Evolutionary conservation across 2,797 vertebrate species (phyloP).

Genomic region (Acrossocheilus wenchowensis): DNA sequence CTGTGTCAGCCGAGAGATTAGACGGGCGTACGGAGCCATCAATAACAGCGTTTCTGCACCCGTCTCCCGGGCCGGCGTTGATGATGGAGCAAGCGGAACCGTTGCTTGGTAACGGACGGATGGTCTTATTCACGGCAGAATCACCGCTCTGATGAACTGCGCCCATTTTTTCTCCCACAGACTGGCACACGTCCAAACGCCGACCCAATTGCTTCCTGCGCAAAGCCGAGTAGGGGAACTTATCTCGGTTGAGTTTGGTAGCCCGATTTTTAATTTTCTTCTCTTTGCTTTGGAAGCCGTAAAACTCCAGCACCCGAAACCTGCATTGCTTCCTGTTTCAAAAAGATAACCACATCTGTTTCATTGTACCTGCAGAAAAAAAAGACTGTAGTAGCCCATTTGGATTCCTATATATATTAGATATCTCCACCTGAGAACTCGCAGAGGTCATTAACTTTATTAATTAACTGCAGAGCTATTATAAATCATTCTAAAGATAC

Average conservation of each 20-base stretch:
- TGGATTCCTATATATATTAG: background rate
- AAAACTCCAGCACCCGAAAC: background rate
- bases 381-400: background rate
- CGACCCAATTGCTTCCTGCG: slow-evolving; percentile 56
- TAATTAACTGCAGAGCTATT: background rate
- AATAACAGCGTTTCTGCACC: slow-evolving; percentile 63
- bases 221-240: slow-evolving; percentile 14
- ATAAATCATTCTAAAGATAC: slow-evolving; percentile 7
- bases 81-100: slow-evolving; percentile 70
- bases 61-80: slow-evolving; percentile 43
- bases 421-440: background rate
- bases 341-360: slow-evolving; percentile 10
- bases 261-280: background rate
- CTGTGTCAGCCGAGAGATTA: slow-evolving; percentile 68
- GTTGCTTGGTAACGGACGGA: slow-evolving; percentile 63
- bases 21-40: slow-evolving; percentile 68
- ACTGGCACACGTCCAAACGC: slow-evolving; percentile 6
- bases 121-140: slow-evolving; percentile 38
- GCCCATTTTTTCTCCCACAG: slow-evolving; percentile 19
- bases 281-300: background rate
- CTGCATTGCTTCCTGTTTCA: slow-evolving; percentile 9
- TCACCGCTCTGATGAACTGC: slow-evolving; percentile 38
- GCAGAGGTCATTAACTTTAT: background rate
- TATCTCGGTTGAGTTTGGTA: slow-evolving; percentile 22
- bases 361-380: background rate